Percentiles rank a stretch among this genome's conserved stretches.
These are phyloP conservation scores for Antitype chi DNA, from an alignment of 2,888 invertebrate genomes.

Conservation along the genomic window DNA sequence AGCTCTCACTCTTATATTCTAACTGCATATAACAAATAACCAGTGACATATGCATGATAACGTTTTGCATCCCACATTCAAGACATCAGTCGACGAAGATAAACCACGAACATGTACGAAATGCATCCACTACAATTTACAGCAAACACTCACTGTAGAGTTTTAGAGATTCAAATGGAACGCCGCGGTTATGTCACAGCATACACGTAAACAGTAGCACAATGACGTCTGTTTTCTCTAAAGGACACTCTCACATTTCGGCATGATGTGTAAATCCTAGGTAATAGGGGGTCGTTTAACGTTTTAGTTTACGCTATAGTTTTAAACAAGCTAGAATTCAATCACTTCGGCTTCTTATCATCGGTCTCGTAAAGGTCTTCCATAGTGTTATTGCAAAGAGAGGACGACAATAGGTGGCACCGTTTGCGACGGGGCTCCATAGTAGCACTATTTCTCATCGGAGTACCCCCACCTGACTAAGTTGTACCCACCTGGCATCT, in stretches of 20 bases:
- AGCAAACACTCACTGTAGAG: constrained; percentile 71
- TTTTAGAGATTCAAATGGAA: constrained; percentile 72
- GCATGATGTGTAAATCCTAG: too few species aligned
- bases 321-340: neutral
- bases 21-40: constrained; percentile 54
- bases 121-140: constrained; percentile 76
- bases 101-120: constrained; percentile 72
- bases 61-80: constrained; percentile 72
- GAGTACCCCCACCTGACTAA: neutral
- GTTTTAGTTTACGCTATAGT: neutral
- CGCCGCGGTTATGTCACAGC: constrained; percentile 55
- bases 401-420: neutral
- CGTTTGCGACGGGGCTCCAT: neutral
- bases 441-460: neutral
- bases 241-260: neutral
- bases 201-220: constrained; percentile 10
- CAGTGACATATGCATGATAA: constrained; percentile 68
- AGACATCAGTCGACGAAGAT: constrained; percentile 72
- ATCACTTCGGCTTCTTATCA: too few species aligned
- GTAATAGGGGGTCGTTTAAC: neutral
- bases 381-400: too few species aligned
- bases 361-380: neutral
- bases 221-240: neutral
- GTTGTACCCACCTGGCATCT: neutral
- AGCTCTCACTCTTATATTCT: constrained; percentile 8